Evolutionary conservation across 1,140 invertebrate genomes (phyloP), one percentile per base, ranked within the genome.

Genomic region (Pachyrhynchus sulphureomaculatus): DNA sequence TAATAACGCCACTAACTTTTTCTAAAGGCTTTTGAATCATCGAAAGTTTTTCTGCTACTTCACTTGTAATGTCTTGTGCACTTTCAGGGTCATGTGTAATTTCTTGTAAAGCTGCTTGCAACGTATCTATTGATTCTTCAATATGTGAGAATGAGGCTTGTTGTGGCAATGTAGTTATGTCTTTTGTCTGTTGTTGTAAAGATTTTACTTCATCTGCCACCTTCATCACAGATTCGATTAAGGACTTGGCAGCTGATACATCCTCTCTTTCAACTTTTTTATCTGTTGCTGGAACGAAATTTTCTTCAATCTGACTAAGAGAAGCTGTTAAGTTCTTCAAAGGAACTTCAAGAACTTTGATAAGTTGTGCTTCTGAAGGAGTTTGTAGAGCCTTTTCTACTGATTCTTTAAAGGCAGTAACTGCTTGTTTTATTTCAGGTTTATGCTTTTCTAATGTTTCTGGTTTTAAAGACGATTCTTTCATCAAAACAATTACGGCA

Each of bases 281-380:
- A 12, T 13, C 18, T 17, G 12, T 26, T 24, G n/a, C n/a, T 10
- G 9, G n/a, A 13, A 1, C 13, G 6, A 23, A 13, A 8, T 15
- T 21, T 23, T 49, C 13, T 6, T 24, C 32, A 33, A 49, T 13
- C 18, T 15, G 3, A 15, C 24, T 32, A 5, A 55, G 15, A 12
- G 48, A 18, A 55, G 49, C 58, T 24, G 39, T 10, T 4, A 67
- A 49, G 13, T 20, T 37, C 17, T 53, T 12, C 2, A 67, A 32
- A 24, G 48, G 54, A 13, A 26, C 21, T 45, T 58, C 18, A 12
- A 64, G 24, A 18, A 51, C 26, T 42, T 63, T 20, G 4, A 41
- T 20, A 18, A 10, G 24, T 41, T 64, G 21, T 0, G 21, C 1
- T 63, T 10, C 17, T 12, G 33, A 36, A 4, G 23, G n/a, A n/a